These are phyloP conservation scores for Epizoanthus scotinus DNA, from an alignment of 92 coral and sea anemone species.

Conservation along the genomic window DNA sequence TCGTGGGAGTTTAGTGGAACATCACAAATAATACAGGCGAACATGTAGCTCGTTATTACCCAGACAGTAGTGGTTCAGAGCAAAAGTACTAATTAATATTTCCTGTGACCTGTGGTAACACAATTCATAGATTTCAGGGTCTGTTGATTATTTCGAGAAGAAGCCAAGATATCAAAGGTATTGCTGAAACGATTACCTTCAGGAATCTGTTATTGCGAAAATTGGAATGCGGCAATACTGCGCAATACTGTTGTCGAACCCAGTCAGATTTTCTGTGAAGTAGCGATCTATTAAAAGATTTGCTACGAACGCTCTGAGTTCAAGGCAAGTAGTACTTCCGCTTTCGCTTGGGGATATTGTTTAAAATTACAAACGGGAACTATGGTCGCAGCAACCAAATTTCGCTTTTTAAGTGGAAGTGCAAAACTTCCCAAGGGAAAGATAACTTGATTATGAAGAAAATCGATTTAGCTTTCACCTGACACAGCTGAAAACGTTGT, in stretches of 20 bases:
- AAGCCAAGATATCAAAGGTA: not conserved
- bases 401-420: conserved; percentile 23
- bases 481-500: not conserved
- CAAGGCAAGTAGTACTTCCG: conserved; percentile 6
- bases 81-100: too few relatives aligned
- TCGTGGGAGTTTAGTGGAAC: conserved; percentile 56
- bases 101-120: too few relatives aligned
- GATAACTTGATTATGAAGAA: not conserved
- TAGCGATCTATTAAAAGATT: not conserved
- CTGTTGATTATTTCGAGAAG: too few relatives aligned
- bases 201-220: not conserved
- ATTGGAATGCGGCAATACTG: not conserved
- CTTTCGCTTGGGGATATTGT: not conserved
- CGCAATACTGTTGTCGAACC: not conserved
- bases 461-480: not conserved
- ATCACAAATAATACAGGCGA: conserved; percentile 54
- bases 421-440: not conserved
- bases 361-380: conserved; percentile 9
- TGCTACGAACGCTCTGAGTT: not conserved
- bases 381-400: not conserved
- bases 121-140: too few relatives aligned
- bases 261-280: not conserved
- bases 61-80: not conserved
- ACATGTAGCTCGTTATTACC: conserved; percentile 36
- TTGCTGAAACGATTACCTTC: not conserved